Base-by-base conservation (phyloP, 2,888 invertebrate genomes). In the Chymomyza caudatula region DNA sequence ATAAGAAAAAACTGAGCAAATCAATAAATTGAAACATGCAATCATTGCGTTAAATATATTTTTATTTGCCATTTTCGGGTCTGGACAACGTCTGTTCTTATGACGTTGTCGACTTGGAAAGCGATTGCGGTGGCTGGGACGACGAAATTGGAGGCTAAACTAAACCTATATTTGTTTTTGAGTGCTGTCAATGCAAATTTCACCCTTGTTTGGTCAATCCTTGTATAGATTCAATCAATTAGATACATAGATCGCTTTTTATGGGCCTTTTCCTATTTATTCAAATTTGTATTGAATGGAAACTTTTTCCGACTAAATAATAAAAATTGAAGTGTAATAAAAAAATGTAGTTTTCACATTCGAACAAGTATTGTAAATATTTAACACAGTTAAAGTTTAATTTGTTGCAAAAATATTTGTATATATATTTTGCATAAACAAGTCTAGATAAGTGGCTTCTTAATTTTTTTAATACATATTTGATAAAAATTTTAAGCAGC, bases 361-460 rank as follows among this genome's bases (percentile, higher is more conserved):
- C 15, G 42, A 37, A 42, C 17, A 37, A 56, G 25, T 47, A 47
- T 47, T 47, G n/a, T n/a, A n/a, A n/a, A n/a, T 47, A 37, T 37
- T 37, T 4, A 37, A 37, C 17, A 25, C 74, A 54, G 57, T 44
- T 60, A 43, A 53, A 75, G 73, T 72, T 82, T 71, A 71, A 77
- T 76, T 78, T 73, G 69, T 75, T 82, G 82, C 79, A 77, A 78
- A 67, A 78, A 79, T 79, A 79, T 82, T 79, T 78, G 73, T 73
- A 60, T 73, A 78, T 77, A 65, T 74, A 72, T 67, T 79, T 75
- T 73, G 75, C 69, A 77, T 73, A 63, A 67, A 79, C 75, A 4
- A 37, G 29, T 37, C 29, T 37, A 37, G 29, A 11, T 37, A 37
- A 37, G 11, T 73, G 74, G 77, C 44, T 63, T 13, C 53, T 37